Evolutionary conservation across 2,888 invertebrate species (phyloP).

Genomic region (Dugesia japonica): DNA sequence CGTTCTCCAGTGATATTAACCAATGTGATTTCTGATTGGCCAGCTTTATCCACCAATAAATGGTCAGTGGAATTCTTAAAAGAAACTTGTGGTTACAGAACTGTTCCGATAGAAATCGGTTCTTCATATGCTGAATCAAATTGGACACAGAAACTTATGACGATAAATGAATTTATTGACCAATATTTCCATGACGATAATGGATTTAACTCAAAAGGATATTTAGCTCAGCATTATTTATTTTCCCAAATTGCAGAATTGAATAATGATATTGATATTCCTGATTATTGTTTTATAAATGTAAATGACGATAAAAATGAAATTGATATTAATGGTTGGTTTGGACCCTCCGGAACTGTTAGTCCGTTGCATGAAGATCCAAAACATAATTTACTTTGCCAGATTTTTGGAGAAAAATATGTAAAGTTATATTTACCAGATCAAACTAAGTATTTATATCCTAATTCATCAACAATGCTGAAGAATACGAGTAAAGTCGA

Average conservation of each 20-base stretch:
- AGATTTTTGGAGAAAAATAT: slow-evolving; percentile 68
- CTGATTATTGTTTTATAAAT: slow-evolving; percentile 62
- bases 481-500: slow-evolving; percentile 79
- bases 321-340: slow-evolving; percentile 75
- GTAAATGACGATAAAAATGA: slow-evolving; percentile 39
- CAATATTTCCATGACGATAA: slow-evolving; percentile 45
- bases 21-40: slow-evolving; percentile 63
- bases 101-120: slow-evolving; percentile 85
- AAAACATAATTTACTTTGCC: slow-evolving; percentile 73
- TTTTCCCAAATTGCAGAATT: slow-evolving; percentile 78
- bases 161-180: slow-evolving; percentile 65
- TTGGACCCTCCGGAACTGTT: slow-evolving; percentile 78
- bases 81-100: slow-evolving; percentile 63
- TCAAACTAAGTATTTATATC: slow-evolving; percentile 61
- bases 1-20: slow-evolving; percentile 58
- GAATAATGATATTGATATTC: slow-evolving; percentile 65
- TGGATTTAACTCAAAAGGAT: slow-evolving; percentile 52
- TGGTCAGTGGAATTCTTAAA: slow-evolving; percentile 55
- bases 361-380: slow-evolving; percentile 86
- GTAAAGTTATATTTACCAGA: slow-evolving; percentile 65
- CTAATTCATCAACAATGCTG: slow-evolving; percentile 60
- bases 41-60: slow-evolving; percentile 56
- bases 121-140: slow-evolving; percentile 73
- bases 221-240: slow-evolving; percentile 85
- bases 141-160: slow-evolving; percentile 81